phyloP scores from a whole-genome alignment of 2,888 invertebrate species.

The Venustoraphidia nigricollis region DNA sequence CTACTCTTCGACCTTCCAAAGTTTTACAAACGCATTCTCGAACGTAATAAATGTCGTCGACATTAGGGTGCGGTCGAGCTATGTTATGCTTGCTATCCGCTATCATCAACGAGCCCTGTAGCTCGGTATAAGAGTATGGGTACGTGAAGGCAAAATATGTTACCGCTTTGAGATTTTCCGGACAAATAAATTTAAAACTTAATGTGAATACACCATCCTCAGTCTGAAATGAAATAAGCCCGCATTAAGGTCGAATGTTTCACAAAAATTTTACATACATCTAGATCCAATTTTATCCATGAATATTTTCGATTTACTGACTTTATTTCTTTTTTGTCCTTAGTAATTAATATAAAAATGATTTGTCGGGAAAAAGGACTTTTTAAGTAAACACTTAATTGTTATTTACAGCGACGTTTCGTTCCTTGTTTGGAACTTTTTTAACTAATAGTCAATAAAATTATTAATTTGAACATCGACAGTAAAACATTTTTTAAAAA shows the following conservation, averaged over 20 bases:
- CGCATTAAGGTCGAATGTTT: no score
- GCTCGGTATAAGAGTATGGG: constrained; percentile 73
- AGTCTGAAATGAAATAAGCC: constrained; percentile 33
- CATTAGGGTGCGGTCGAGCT: constrained; percentile 22
- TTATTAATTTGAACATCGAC: no score
- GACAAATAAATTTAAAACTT: constrained; percentile 54
- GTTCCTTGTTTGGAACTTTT: no score
- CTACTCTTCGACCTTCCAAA: constrained; percentile 60
- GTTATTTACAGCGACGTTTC: no score
- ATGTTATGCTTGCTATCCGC: constrained; percentile 46
- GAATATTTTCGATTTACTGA: no score
- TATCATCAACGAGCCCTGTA: constrained; percentile 53
- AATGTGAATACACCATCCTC: constrained; percentile 58
- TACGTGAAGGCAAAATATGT: constrained; percentile 85
- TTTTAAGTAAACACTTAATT: no score
- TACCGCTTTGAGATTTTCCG: constrained; percentile 52
- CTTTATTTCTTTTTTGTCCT: no score
- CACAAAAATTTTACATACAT: not conserved
- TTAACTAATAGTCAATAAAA: no score
- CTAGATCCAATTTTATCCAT: no score
- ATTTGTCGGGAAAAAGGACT: no score
- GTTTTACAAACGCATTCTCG: constrained; percentile 68
- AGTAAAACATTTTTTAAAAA: no score
- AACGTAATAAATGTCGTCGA: constrained; percentile 69
- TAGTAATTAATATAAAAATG: no score